Evolutionary conservation across 1,140 invertebrate genomes (phyloP), one percentile per base, ranked within the genome.

Genomic region (Chironomus striatipennis): DNA sequence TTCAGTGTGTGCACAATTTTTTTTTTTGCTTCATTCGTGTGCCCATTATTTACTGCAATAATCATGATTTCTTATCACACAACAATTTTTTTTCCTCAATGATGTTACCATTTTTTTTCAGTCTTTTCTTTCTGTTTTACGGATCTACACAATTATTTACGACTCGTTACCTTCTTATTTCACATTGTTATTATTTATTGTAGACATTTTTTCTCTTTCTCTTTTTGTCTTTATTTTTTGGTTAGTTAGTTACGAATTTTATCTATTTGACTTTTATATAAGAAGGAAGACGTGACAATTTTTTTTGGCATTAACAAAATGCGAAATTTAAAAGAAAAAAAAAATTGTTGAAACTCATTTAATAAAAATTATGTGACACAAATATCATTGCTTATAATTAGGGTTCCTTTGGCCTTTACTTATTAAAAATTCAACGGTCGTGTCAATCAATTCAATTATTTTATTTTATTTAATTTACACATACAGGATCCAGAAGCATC

Each of bases 401-500:
- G 24, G 24, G 24, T 34, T 34, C 24, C 1, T 34, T 34, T 34
- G 24, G 5, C 24, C 24, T 5, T 34, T n/a, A n/a, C n/a, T 34
- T 34, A 34, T 34, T 34, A 34, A 34, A 34, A 34, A 34, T 34
- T 34, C 24, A 34, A 5, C 24, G 1, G 5, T 34, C 24, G 24
- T 34, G 24, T 34, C 24, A 34, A 34, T 57, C 12, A 12, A 57
- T n/a, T 15, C 15, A 57, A 57, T n/a, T 15, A 57, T 10, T 74
- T 70, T 75, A 74, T 42, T 77, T 43, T 18, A 18, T 57, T 77
- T 65, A 76, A 76, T 76, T 77, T 77, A 74, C 76, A 79, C 77
- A n/a, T n/a, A n/a, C 81, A 95, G 93, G 96, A 98, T 85, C 90
- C 93, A 3, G 85, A 90, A 75, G 97, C 97, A 2, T 98, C 96